A percentile compares a stretch with the other conserved stretches of the same genome.
phyloP scores from a whole-genome alignment of 1,140 invertebrate species.

The Drosophila arawakana region DNA sequence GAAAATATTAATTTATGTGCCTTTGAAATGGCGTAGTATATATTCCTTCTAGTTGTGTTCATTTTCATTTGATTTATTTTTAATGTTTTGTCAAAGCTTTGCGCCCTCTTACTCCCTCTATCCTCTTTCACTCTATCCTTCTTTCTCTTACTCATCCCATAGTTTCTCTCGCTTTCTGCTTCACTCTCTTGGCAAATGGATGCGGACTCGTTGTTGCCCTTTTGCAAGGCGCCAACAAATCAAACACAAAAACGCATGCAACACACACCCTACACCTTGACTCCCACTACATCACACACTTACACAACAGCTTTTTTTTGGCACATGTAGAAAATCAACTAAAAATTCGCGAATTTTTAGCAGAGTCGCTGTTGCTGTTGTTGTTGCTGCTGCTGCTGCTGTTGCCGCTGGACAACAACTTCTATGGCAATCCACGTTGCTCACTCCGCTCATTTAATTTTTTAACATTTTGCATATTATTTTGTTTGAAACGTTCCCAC shows the following conservation, averaged over 20 bases:
- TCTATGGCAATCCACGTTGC: constrained; percentile 44
- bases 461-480: constrained; percentile 82
- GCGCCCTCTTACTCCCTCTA: neutral
- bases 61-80: constrained; percentile 81
- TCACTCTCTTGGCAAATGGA: constrained; percentile 40
- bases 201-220: constrained; percentile 64
- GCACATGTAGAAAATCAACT: constrained; percentile 72
- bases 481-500: constrained; percentile 69
- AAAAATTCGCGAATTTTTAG: constrained; percentile 78
- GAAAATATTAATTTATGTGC: constrained; percentile 73
- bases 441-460: constrained; percentile 66
- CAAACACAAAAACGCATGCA: constrained; percentile 78
- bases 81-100: constrained; percentile 65
- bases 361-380: constrained; percentile 10
- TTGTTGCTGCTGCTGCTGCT: constrained; percentile 10
- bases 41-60: constrained; percentile 55
- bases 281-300: constrained; percentile 14
- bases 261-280: constrained; percentile 18
- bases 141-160: constrained; percentile 1
- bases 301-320: constrained; percentile 12
- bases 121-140: neutral
- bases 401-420: constrained; percentile 60
- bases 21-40: constrained; percentile 43
- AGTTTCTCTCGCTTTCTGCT: neutral
- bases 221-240: constrained; percentile 79